Percentiles rank a stretch among this genome's conserved stretches.
phyloP scores from a whole-genome alignment of 2,888 invertebrate genomes.

The Idaea aversata region DNA sequence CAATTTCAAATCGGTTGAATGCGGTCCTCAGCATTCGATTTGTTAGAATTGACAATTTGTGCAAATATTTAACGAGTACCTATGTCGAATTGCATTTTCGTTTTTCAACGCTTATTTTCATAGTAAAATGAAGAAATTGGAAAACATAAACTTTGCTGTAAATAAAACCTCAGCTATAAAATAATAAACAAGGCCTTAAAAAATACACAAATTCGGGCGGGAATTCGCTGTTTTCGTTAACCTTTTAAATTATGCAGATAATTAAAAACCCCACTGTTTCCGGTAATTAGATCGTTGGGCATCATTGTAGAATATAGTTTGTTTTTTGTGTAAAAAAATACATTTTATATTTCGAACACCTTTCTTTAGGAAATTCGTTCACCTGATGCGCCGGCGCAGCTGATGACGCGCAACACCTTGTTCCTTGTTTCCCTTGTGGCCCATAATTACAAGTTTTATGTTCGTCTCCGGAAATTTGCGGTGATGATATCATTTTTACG shows the following conservation, averaged over 20 bases:
- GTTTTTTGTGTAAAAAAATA: constrained; percentile 21
- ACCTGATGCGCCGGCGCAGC: constrained; percentile 33
- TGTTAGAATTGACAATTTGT: too few relatives aligned
- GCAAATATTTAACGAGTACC: too few relatives aligned
- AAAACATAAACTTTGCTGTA: not conserved
- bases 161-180: not conserved
- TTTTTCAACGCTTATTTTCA: too few relatives aligned
- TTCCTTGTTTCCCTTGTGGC: constrained; percentile 10
- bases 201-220: not conserved
- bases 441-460: constrained; percentile 11
- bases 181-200: not conserved
- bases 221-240: not conserved
- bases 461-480: constrained; percentile 22
- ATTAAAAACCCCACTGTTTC: constrained; percentile 22
- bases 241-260: not conserved
- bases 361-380: constrained; percentile 34
- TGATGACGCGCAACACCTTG: constrained; percentile 27
- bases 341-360: constrained; percentile 33
- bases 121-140: not conserved
- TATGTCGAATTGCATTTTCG: too few relatives aligned
- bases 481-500: constrained; percentile 15
- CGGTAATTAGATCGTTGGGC: constrained; percentile 26
- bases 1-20: too few relatives aligned
- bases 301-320: constrained; percentile 15
- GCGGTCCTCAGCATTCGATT: too few relatives aligned